Base-by-base conservation (phyloP, 2,113 vertebrate species). In the Leucopsar rothschildi region DNA sequence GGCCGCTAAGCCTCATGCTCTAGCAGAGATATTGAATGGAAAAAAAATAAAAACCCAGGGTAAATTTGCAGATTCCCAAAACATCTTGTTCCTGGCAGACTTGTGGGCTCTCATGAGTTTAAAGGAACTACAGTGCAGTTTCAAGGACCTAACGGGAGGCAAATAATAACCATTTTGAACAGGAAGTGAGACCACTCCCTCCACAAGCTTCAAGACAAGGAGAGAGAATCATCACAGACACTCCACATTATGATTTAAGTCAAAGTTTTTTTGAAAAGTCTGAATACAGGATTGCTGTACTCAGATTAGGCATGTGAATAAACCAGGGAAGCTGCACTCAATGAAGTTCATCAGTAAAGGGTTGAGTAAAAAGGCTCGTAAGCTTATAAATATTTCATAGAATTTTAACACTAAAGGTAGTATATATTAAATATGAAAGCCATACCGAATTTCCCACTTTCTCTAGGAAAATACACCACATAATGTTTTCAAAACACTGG, bases 381-480 rank as follows among this genome's bases (percentile, higher is more conserved):
- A 75, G 35, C n/a, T 53, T 66, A 93, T 88, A 91, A 94, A 73
- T 82, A 88, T 64, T 92, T 76, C 9, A 91, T 39, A 35, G 12
- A 53, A 72, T 80, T 85, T 55, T 93, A 96, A 91, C 69, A 63
- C 45, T 59, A 82, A 84, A 91, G 60, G 27, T 33, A 16, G 12
- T 64, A 55, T 53, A 73, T 3, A 79, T 91, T 82, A 95, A 94
- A 86, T 85, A 95, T 82, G 65, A 87, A 95, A 90, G n/a, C 6
- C 25, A 6, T 61, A 73, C 15, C 39, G 29, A 88, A 59, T 66
- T 88, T 86, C 45, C n/a, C 25, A 53, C 22, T 78, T 78, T 61
- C 22, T 57, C 55, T 37, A 86, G 47, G 64, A 93, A 92, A 92
- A 86, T 14, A 59, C 22, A 57, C 28, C n/a, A 85, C 5, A 64